These are phyloP conservation scores for Pteromalus puparum DNA, from an alignment of 1,140 invertebrate genomes.

Conservation along the genomic window DNA sequence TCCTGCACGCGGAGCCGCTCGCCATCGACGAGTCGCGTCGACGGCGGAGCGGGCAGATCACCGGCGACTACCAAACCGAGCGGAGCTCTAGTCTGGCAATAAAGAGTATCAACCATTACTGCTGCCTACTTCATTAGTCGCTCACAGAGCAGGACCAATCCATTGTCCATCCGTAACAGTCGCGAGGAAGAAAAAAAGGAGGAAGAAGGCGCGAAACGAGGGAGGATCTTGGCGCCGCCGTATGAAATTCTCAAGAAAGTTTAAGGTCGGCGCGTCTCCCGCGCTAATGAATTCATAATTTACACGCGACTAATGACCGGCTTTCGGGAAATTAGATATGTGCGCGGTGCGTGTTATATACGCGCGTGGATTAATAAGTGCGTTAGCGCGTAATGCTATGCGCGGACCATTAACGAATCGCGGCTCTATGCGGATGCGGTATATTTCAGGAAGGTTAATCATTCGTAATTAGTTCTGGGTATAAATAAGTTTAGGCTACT, in stretches of 20 bases:
- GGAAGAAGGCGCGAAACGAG: slow-evolving; percentile 14
- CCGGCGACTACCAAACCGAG: too few species aligned
- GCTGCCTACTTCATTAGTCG: too few species aligned
- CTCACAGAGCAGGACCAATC: too few species aligned
- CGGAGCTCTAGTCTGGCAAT: too few species aligned
- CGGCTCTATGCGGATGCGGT: not conserved
- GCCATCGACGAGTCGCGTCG: too few species aligned
- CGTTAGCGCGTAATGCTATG: too few species aligned
- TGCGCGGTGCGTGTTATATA: not conserved
- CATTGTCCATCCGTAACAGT: too few species aligned
- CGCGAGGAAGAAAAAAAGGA: not conserved
- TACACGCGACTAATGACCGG: slow-evolving; percentile 26
- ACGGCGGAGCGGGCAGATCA: too few species aligned
- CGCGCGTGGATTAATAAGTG: too few species aligned
- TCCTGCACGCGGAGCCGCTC: too few species aligned
- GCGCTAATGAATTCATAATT: slow-evolving; percentile 36
- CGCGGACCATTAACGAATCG: not conserved
- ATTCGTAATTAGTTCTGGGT: not conserved
- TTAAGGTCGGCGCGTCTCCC: not conserved
- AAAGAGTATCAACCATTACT: too few species aligned
- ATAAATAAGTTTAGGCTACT: not conserved
- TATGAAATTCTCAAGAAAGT: slow-evolving; percentile 40
- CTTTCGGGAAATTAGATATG: slow-evolving; percentile 21
- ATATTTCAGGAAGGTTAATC: not conserved
- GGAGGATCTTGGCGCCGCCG: not conserved